phyloP scores from a whole-genome alignment of 2,113 vertebrate genomes.

The Corythaixoides concolor region DNA sequence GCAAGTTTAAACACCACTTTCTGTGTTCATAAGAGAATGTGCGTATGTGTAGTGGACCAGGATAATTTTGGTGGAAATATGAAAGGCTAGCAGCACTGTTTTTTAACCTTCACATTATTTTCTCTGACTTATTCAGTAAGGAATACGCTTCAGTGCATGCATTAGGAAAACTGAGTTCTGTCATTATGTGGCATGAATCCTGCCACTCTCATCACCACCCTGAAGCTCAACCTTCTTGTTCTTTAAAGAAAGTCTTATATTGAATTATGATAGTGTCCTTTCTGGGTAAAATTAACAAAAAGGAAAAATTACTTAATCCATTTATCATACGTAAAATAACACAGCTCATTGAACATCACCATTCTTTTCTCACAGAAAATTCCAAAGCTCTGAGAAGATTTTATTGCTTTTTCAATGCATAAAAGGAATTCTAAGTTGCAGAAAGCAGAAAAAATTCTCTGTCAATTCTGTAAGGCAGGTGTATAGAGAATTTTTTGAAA shows the following conservation, averaged over 20 bases:
- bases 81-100: not conserved
- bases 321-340: not conserved
- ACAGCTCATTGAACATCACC: not conserved
- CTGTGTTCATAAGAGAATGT: not conserved
- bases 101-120: conserved; percentile 46
- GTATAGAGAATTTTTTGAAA: not conserved
- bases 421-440: not conserved
- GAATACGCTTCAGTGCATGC: conserved; percentile 22
- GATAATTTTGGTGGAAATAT: not conserved
- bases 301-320: not conserved
- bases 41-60: not conserved
- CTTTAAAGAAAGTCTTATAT: not conserved
- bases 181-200: conserved; percentile 12
- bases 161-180: conserved; percentile 12
- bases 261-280: not conserved
- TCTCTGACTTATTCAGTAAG: conserved; percentile 44
- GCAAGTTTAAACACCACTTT: not conserved
- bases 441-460: not conserved
- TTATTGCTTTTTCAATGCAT: not conserved
- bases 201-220: conserved; percentile 38
- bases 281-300: not conserved
- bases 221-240: conserved; percentile 13
- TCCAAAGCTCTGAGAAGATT: not conserved
- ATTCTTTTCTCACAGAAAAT: not conserved
- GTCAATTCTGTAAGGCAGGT: not conserved